Percentiles rank a stretch among this genome's conserved stretches.
Conservation (phyloP, 2,113 vertebrate genomes). For the Ginglymostoma cirratum region DNA sequence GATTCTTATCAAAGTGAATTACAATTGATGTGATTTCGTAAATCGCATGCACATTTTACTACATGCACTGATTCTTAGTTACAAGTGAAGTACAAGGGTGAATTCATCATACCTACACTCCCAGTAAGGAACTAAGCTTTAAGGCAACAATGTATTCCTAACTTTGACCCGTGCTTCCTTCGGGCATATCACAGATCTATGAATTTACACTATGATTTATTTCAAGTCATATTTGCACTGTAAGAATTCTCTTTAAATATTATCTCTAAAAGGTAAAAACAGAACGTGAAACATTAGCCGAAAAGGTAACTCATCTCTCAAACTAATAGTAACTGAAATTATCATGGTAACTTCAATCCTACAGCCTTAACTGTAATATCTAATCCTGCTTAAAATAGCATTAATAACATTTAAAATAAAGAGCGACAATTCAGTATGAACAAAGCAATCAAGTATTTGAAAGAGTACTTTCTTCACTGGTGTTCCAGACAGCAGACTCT, state of each 20-base stretch:
- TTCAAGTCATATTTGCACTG: background rate
- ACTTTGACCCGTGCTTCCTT: background rate
- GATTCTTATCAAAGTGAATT: slow-evolving; percentile 24
- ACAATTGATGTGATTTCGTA: background rate
- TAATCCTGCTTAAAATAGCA: background rate
- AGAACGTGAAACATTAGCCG: background rate
- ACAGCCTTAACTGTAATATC: background rate
- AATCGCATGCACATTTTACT: background rate
- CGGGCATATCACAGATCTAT: background rate
- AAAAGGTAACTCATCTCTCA: background rate
- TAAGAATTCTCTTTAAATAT: background rate
- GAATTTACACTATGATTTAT: background rate
- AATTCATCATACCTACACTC: background rate
- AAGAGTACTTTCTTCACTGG: slow-evolving; percentile 60
- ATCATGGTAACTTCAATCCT: background rate
- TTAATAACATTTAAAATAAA: slow-evolving; percentile 14
- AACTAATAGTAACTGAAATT: background rate
- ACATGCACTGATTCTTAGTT: background rate
- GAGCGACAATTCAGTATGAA: background rate
- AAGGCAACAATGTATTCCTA: background rate
- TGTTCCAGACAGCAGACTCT: slow-evolving; percentile 68
- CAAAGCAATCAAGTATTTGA: background rate
- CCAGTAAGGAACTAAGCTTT: background rate
- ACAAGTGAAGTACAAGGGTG: background rate
- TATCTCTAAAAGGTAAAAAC: background rate